Evolutionary conservation across 2,888 invertebrate species (phyloP).

Genomic region (Lordiphosa andalusiaca): DNA sequence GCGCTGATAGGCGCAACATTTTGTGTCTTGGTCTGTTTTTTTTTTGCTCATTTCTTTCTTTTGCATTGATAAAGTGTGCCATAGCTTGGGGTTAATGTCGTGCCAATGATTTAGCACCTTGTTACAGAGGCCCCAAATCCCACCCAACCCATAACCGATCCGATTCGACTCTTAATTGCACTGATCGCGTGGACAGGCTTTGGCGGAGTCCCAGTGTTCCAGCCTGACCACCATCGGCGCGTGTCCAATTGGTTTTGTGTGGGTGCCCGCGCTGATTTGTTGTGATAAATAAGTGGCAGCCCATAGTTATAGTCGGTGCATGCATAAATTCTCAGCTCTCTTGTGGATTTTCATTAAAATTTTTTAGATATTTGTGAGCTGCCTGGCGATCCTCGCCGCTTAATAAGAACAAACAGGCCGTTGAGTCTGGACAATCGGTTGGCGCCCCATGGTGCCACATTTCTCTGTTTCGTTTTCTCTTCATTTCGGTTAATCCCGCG

Average conservation of each 20-base stretch:
- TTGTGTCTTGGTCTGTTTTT: slow-evolving; percentile 23
- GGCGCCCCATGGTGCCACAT: slow-evolving; percentile 70
- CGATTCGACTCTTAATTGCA: slow-evolving; percentile 70
- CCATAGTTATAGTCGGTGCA: slow-evolving; percentile 48
- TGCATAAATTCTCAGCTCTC: slow-evolving; percentile 54
- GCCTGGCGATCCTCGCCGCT: slow-evolving; percentile 17
- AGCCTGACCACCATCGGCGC: slow-evolving; percentile 64
- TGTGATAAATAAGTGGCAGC: slow-evolving; percentile 77
- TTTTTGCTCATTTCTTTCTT: slow-evolving; percentile 31
- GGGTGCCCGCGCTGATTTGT: slow-evolving; percentile 76
- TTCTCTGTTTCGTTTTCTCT: slow-evolving; percentile 28
- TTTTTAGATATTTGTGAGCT: slow-evolving; percentile 51
- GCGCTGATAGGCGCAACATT: slow-evolving; percentile 63
- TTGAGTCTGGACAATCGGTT: slow-evolving; percentile 75
- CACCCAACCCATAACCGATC: slow-evolving; percentile 39
- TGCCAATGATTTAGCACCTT: slow-evolving; percentile 79
- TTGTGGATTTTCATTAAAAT: slow-evolving; percentile 67
- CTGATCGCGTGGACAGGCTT: slow-evolving; percentile 69
- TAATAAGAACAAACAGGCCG: slow-evolving; percentile 74
- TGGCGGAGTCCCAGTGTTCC: slow-evolving; percentile 22
- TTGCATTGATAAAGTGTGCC: slow-evolving; percentile 79
- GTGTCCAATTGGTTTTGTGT: slow-evolving; percentile 78
- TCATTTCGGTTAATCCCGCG: slow-evolving; percentile 62
- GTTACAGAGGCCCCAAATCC: slow-evolving; percentile 58
- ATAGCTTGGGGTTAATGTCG: slow-evolving; percentile 80